Percentiles rank a stretch among this genome's conserved stretches.
phyloP scores from a whole-genome alignment of 2,888 invertebrate species.

The Mesorhabditis belari region DNA sequence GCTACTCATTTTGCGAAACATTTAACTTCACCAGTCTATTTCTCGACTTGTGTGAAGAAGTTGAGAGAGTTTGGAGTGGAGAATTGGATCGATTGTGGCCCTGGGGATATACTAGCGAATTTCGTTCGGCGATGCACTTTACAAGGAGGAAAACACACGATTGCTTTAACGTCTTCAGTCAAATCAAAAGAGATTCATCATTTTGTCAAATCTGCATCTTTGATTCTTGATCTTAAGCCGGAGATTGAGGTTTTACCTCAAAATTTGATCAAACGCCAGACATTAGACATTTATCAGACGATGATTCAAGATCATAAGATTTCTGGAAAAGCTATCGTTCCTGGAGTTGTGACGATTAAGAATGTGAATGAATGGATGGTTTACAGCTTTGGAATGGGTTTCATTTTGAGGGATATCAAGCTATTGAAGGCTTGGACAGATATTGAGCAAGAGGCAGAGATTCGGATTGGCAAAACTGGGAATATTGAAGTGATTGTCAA shows the following conservation, averaged over 20 bases:
- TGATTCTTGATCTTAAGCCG: neutral
- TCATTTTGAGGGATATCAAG: neutral
- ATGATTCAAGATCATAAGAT: neutral
- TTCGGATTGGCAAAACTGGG: neutral
- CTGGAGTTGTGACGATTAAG: neutral
- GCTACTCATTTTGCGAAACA: slow-evolving; percentile 29
- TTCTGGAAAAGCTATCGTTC: neutral
- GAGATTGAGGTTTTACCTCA: too few species aligned
- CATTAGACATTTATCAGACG: neutral
- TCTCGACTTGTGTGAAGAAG: slow-evolving; percentile 1
- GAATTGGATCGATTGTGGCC: slow-evolving; percentile 36
- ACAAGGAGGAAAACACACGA: neutral
- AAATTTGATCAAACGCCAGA: too few species aligned
- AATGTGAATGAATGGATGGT: neutral
- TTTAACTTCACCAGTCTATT: slow-evolving; percentile 23
- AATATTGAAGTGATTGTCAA: neutral
- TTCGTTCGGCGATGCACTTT: slow-evolving; percentile 15
- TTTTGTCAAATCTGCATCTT: neutral
- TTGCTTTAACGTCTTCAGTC: neutral
- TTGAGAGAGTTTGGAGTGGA: slow-evolving; percentile 14
- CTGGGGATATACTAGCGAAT: slow-evolving; percentile 20
- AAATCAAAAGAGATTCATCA: neutral
- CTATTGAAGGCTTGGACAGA: neutral
- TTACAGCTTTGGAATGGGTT: neutral
- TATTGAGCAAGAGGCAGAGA: neutral